Conservation (phyloP, 2,888 invertebrate species). For the Tetramorium bicarinatum region DNA sequence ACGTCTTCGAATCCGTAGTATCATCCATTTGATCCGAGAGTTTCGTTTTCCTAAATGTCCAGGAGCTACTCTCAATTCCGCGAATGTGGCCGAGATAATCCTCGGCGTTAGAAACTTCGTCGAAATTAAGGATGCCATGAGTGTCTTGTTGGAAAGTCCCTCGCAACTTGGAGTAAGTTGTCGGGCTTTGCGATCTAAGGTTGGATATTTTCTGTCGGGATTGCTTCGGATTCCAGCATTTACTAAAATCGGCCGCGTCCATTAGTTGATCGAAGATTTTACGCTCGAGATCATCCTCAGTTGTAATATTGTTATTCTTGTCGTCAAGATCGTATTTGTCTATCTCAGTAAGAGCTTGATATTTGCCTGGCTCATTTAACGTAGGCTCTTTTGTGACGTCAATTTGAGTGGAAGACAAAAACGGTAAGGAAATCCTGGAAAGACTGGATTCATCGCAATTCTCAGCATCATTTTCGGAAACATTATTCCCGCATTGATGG, state of each 20-base stretch:
- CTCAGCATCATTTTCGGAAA: slow-evolving; percentile 7
- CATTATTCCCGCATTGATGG: neutral
- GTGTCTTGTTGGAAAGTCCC: slow-evolving; percentile 42
- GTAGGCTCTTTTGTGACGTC: neutral
- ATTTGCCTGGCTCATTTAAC: neutral
- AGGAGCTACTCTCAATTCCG: slow-evolving; percentile 29
- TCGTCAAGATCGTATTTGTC: neutral
- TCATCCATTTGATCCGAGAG: neutral
- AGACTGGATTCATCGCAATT: neutral
- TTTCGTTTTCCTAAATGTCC: neutral
- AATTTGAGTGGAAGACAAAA: slow-evolving; percentile 37
- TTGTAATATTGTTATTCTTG: neutral
- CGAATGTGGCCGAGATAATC: slow-evolving; percentile 43
- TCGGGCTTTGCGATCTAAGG: slow-evolving; percentile 37
- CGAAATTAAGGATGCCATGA: slow-evolving; percentile 44
- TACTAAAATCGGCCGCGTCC: slow-evolving; percentile 62
- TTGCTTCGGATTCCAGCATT: slow-evolving; percentile 7
- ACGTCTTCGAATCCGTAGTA: neutral
- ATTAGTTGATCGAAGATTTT: slow-evolving; percentile 70
- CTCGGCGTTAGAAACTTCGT: slow-evolving; percentile 27
- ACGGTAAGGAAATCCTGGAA: slow-evolving; percentile 6
- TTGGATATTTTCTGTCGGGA: slow-evolving; percentile 35
- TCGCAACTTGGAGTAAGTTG: slow-evolving; percentile 55
- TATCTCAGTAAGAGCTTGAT: neutral
- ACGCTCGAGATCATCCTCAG: slow-evolving; percentile 63